Conservation (phyloP, 2,797 vertebrate species). For the Siniperca scherzeri region DNA sequence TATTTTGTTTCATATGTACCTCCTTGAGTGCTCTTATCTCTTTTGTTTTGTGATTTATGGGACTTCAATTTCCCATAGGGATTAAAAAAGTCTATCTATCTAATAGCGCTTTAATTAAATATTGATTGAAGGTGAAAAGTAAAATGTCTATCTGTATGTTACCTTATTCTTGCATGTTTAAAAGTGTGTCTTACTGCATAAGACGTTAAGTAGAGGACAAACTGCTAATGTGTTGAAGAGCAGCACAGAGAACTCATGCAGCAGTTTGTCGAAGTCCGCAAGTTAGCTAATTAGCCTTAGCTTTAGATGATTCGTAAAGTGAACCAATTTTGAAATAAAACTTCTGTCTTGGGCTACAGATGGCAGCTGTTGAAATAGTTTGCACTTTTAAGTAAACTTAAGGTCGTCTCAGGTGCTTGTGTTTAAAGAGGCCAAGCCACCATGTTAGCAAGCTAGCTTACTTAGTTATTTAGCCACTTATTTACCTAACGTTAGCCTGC, state of each 20-base stretch:
- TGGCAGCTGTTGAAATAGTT: not conserved
- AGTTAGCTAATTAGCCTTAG: conserved; percentile 7
- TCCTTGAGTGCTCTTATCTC: not conserved
- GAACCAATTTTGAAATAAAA: not conserved
- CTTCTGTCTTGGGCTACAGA: not conserved
- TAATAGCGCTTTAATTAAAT: not conserved
- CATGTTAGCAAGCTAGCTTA: conserved; percentile 45
- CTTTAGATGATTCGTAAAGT: not conserved
- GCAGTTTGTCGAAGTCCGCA: conserved; percentile 19
- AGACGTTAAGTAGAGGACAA: not conserved
- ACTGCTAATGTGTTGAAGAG: not conserved
- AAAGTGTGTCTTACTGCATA: not conserved
- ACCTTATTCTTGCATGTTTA: too few species aligned
- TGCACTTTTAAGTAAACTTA: not conserved
- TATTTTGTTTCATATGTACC: not conserved
- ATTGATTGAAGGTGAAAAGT: not conserved
- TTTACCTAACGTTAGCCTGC: conserved; percentile 28
- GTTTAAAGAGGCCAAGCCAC: conserved; percentile 34
- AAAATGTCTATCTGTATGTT: not conserved
- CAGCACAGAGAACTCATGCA: not conserved
- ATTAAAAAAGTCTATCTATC: not conserved
- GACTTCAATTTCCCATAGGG: not conserved
- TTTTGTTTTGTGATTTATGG: not conserved
- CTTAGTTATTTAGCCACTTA: conserved; percentile 31
- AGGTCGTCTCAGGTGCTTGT: not conserved